Conservation (phyloP, 1,140 invertebrate species). For the Thaumetopoea pityocampa region DNA sequence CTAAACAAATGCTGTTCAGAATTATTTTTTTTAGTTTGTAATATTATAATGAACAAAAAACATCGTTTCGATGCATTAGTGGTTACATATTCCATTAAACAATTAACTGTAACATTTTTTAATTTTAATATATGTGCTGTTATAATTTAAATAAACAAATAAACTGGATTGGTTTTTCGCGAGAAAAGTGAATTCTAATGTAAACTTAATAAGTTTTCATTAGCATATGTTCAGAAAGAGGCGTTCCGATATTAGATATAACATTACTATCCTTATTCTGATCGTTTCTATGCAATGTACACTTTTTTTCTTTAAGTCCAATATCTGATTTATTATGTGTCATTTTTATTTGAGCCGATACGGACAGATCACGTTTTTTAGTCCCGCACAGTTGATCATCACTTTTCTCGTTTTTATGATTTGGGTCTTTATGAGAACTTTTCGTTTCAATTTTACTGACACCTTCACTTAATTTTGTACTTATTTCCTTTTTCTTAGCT, state of each 20-base stretch:
- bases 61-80: no score
- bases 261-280: conserved; percentile 44
- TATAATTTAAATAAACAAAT: no score
- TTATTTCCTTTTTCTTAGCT: conserved; percentile 16
- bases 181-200: no score
- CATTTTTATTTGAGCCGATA: conserved; percentile 59
- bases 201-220: conserved; percentile 54
- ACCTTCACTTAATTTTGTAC: conserved; percentile 22
- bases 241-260: conserved; percentile 43
- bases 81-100: no score
- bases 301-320: conserved; percentile 59
- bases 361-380: conserved; percentile 56
- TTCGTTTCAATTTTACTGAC: conserved; percentile 11
- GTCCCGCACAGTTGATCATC: conserved; percentile 34
- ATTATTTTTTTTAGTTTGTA: no score
- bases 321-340: conserved; percentile 67
- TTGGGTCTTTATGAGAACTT: conserved; percentile 9
- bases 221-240: conserved; percentile 53
- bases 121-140: no score
- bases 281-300: conserved; percentile 52
- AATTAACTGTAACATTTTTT: no score
- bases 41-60: no score
- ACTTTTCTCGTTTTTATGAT: conserved; percentile 28
- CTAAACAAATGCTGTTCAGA: no score
- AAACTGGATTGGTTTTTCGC: no score